Base-by-base conservation (phyloP, 2,888 invertebrate species). In the Calliscelio sp. region DNA sequence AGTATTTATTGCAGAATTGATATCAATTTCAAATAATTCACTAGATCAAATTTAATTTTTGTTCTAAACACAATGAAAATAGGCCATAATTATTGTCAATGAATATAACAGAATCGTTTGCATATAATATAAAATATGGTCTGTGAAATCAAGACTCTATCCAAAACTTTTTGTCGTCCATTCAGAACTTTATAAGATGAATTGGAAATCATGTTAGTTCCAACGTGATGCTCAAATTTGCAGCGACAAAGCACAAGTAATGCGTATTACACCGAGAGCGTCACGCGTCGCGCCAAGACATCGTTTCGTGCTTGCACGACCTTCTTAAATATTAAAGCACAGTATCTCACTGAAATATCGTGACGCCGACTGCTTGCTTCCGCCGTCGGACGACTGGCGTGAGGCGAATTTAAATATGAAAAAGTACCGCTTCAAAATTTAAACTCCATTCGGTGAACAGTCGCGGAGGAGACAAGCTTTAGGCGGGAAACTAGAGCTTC, bases 371-470 rank as follows among this genome's bases (percentile, higher is more conserved):
- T 84, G 84, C 73, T 77, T 53, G 79, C 71, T 86, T 82, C 63
- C 80, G 82, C 80, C 74, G 68, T 84, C 46, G 80, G 73, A 82
- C 80, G 80, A 82, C 82, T 85, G 86, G 78, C 80, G 78, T 85
- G 87, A 71, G 70, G 86, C 74, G 80, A 88, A 89, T 89, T 89
- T 89, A 89, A 89, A 88, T 88, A 88, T 88, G 89, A 89, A 87
- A 88, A 88, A 88, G 85, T 83, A 53, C 82, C 86, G 66, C 87
- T 89, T 87, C 87, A 87, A 89, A 89, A 89, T 90, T 90, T 90
- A 88, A 86, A 89, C 86, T 85, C 87, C 85, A 88, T 88, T 88
- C 84, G 81, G 73, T 44, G 84, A 84, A 86, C 66, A 75, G 61
- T 80, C 65, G 75, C 51, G n/a, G 55, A 77, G 70, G 71, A 82